Conservation (phyloP, 2,797 vertebrate species). For the Prionace glauca region DNA sequence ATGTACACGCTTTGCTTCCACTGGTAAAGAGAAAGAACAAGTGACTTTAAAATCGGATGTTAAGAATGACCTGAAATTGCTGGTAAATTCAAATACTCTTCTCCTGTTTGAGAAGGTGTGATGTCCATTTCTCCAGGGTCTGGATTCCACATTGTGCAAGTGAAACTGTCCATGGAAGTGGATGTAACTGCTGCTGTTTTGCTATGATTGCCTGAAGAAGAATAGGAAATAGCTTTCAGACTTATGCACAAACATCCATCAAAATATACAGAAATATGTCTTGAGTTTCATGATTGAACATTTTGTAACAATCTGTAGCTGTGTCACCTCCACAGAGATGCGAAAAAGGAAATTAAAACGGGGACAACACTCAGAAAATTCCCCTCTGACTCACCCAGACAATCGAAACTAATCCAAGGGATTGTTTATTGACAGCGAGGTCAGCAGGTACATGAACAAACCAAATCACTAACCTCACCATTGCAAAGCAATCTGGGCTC, state of each 20-base stretch:
- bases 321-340: not conserved
- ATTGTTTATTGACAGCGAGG: not conserved
- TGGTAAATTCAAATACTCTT: conserved; percentile 30
- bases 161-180: not conserved
- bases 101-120: not conserved
- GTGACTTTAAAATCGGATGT: not conserved
- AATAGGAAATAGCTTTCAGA: not conserved
- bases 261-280: not conserved
- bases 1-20: not conserved
- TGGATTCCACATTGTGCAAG: not conserved
- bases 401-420: not conserved
- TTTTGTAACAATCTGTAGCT: too few relatives aligned
- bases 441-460: not conserved
- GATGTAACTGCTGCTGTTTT: not conserved
- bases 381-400: not conserved
- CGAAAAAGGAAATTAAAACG: not conserved
- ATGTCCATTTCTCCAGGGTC: not conserved
- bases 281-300: not conserved
- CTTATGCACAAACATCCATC: not conserved
- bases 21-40: not conserved
- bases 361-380: not conserved
- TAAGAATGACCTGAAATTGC: conserved; percentile 2
- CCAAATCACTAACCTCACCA: not conserved
- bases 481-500: not conserved
- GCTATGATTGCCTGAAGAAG: not conserved